phyloP scores from a whole-genome alignment of 2,797 vertebrate species.

The Coranthus polyacanthus region DNA sequence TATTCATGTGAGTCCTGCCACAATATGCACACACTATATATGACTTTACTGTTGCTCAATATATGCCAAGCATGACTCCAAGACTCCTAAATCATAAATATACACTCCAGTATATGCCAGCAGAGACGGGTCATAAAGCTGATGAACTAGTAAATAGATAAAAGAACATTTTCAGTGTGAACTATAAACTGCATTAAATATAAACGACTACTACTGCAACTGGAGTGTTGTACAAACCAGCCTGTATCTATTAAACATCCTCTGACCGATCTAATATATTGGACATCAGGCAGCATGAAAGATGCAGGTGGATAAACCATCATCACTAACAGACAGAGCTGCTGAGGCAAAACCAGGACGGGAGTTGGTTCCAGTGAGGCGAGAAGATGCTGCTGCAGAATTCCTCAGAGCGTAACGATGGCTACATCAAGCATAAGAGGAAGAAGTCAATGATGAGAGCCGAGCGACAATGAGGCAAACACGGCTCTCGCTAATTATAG shows the following conservation, averaged over 20 bases:
- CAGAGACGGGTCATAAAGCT: slow-evolving; percentile 4
- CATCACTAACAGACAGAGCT: slow-evolving; percentile 40
- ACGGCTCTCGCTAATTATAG: slow-evolving; percentile 60
- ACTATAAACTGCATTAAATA: slow-evolving; percentile 1
- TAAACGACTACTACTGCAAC: slow-evolving; percentile 3
- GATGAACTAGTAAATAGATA: background rate
- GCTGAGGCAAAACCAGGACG: slow-evolving; percentile 46
- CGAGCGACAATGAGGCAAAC: slow-evolving; percentile 48
- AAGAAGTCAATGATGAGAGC: slow-evolving; percentile 37
- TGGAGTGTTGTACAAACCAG: background rate
- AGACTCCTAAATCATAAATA: slow-evolving; percentile 22
- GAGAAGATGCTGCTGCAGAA: slow-evolving; percentile 46
- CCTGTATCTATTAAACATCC: slow-evolving; percentile 10
- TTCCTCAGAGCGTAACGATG: slow-evolving; percentile 42
- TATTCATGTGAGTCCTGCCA: background rate
- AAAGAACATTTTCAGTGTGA: background rate
- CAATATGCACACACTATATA: slow-evolving; percentile 12
- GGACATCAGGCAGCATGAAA: slow-evolving; percentile 19
- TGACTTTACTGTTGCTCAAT: slow-evolving; percentile 6
- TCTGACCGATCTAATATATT: slow-evolving; percentile 21
- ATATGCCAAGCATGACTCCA: slow-evolving; percentile 5
- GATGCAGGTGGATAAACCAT: slow-evolving; percentile 27
- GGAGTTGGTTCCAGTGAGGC: slow-evolving; percentile 48
- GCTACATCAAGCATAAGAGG: slow-evolving; percentile 47
- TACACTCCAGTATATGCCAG: background rate